A percentile compares a stretch with the other conserved stretches of the same genome.
Conservation (phyloP, 2,797 vertebrate genomes). For the Chelon auratus region DNA sequence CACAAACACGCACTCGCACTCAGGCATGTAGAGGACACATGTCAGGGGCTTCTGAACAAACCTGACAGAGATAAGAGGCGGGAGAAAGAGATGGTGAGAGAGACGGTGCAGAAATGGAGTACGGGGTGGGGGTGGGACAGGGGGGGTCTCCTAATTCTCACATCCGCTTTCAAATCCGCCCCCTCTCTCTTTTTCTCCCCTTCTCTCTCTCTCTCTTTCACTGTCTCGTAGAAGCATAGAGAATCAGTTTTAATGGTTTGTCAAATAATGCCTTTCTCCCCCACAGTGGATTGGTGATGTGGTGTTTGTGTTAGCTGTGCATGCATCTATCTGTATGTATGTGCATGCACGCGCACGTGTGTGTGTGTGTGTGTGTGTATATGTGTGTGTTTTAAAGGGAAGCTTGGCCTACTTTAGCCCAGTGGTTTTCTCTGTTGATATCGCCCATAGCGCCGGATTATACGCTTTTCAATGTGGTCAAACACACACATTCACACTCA, state of each 20-base stretch:
- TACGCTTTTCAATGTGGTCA: constrained; percentile 75
- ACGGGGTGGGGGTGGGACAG: neutral
- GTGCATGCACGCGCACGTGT: constrained; percentile 25
- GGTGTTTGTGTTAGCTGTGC: constrained; percentile 67
- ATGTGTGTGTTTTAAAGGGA: constrained; percentile 67
- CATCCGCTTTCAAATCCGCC: constrained; percentile 67
- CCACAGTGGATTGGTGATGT: constrained; percentile 75
- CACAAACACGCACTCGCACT: constrained; percentile 5
- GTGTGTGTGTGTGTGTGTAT: constrained; percentile 30
- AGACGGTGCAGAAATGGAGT: constrained; percentile 26
- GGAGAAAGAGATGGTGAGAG: constrained; percentile 32
- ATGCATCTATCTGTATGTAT: constrained; percentile 6
- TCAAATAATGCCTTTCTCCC: constrained; percentile 80
- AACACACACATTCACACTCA: constrained; percentile 52
- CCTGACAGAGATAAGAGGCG: constrained; percentile 61
- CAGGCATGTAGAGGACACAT: constrained; percentile 66
- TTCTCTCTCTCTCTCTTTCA: constrained; percentile 35
- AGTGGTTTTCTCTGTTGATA: constrained; percentile 78
- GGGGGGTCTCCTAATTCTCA: constrained; percentile 63
- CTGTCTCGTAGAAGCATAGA: constrained; percentile 77
- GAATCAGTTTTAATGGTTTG: constrained; percentile 83
- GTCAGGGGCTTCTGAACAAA: constrained; percentile 67
- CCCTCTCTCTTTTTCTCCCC: constrained; percentile 39
- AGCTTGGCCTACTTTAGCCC: constrained; percentile 81
- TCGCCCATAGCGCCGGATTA: constrained; percentile 77